These are phyloP conservation scores for Carpatolechia fugitivella DNA, from an alignment of 2,888 invertebrate species.

Conservation along the genomic window DNA sequence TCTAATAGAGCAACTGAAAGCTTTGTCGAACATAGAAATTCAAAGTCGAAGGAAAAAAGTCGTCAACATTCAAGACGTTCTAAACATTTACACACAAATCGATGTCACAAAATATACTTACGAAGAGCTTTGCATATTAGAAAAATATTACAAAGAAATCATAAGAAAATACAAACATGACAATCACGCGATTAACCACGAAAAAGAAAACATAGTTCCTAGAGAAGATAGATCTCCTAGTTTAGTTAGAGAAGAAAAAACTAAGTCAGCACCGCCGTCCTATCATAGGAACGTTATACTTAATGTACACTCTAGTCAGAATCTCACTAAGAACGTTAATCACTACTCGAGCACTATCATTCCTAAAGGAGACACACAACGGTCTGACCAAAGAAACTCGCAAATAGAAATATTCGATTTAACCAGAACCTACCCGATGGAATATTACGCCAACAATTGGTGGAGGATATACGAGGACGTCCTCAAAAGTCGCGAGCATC, in stretches of 20 bases:
- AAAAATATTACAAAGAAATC: constrained; percentile 70
- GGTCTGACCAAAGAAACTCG: constrained; percentile 37
- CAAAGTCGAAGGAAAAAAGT: constrained; percentile 54
- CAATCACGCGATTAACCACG: constrained; percentile 20
- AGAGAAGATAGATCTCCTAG: constrained; percentile 34
- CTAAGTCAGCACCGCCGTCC: constrained; percentile 35
- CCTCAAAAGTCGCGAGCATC: constrained; percentile 60
- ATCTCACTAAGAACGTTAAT: constrained; percentile 44
- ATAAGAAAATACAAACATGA: constrained; percentile 60
- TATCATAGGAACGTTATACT: constrained; percentile 50
- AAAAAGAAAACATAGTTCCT: constrained; percentile 51
- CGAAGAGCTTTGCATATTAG: constrained; percentile 67
- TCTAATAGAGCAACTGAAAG: constrained; percentile 62
- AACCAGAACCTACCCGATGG: constrained; percentile 61
- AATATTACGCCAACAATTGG: constrained; percentile 76
- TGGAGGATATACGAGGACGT: constrained; percentile 73
- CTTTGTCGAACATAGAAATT: constrained; percentile 57
- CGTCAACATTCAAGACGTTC: constrained; percentile 58
- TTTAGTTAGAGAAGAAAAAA: constrained; percentile 35
- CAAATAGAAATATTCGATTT: constrained; percentile 60
- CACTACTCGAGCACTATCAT: constrained; percentile 37
- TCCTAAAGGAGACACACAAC: constrained; percentile 40
- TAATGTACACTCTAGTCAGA: constrained; percentile 47
- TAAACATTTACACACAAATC: constrained; percentile 65
- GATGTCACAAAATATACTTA: constrained; percentile 66